Conservation (phyloP, 2,888 invertebrate genomes). For the Keiferia lycopersicella region DNA sequence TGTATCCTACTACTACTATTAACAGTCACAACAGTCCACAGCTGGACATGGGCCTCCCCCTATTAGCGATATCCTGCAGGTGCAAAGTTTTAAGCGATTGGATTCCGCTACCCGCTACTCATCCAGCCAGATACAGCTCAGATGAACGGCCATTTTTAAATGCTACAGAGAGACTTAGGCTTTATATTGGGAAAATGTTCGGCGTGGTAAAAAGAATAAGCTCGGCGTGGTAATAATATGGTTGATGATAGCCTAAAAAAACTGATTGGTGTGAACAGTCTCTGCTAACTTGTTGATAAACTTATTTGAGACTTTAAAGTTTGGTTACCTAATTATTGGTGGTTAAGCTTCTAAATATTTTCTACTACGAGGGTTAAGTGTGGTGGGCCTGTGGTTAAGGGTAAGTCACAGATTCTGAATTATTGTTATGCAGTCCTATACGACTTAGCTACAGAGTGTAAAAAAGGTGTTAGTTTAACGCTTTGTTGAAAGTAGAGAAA, state of each 20-base stretch:
- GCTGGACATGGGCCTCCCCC: too few species aligned
- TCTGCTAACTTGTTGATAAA: slow-evolving; percentile 9
- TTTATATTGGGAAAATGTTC: not conserved
- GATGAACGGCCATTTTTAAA: too few species aligned
- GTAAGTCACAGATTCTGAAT: not conserved
- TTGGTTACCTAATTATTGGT: not conserved
- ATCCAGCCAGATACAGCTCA: too few species aligned
- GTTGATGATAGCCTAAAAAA: too few species aligned
- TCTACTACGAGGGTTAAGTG: slow-evolving; percentile 1
- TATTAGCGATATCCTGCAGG: too few species aligned
- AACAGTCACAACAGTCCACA: too few species aligned
- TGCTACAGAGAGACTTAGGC: too few species aligned
- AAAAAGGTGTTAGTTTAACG: not conserved
- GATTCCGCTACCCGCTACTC: too few species aligned
- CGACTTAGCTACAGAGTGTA: not conserved
- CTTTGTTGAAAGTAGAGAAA: not conserved
- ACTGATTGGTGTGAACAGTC: slow-evolving; percentile 7
- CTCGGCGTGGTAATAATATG: not conserved
- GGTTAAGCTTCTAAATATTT: not conserved
- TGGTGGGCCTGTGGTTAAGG: not conserved
- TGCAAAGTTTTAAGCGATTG: too few species aligned
- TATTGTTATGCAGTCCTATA: not conserved
- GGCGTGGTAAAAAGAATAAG: not conserved
- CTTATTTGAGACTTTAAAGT: not conserved
- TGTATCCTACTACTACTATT: too few species aligned